These are phyloP conservation scores for Antheraea mylitta DNA, from an alignment of 1,140 invertebrate genomes.

Conservation along the genomic window DNA sequence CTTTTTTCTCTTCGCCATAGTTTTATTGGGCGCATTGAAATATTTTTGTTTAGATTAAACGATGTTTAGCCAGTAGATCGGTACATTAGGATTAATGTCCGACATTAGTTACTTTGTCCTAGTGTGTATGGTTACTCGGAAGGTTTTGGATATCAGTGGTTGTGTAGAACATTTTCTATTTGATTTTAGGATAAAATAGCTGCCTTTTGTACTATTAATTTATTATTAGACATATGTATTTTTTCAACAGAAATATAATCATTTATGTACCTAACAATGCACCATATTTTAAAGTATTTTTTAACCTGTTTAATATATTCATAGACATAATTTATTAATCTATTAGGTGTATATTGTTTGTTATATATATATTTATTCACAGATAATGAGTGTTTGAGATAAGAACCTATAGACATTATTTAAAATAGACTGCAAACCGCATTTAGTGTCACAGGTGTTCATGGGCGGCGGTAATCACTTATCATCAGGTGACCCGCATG, in stretches of 20 bases:
- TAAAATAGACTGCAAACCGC: too few species aligned
- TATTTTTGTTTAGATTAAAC: slow-evolving; percentile 78
- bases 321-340: too few species aligned
- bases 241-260: neutral
- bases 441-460: too few species aligned
- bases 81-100: slow-evolving; percentile 76
- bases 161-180: slow-evolving; percentile 25
- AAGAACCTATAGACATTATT: too few species aligned
- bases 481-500: too few species aligned
- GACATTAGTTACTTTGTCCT: slow-evolving; percentile 65
- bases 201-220: slow-evolving; percentile 27
- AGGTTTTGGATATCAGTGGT: slow-evolving; percentile 33
- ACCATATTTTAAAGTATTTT: too few species aligned
- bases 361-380: too few species aligned
- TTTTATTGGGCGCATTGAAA: slow-evolving; percentile 75
- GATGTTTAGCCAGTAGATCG: slow-evolving; percentile 64
- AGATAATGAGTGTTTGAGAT: too few species aligned
- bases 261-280: too few species aligned
- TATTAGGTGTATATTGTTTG: too few species aligned
- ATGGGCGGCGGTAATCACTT: too few species aligned
- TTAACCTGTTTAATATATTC: too few species aligned
- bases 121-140: slow-evolving; percentile 45
- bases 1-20: slow-evolving; percentile 61
- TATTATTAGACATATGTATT: neutral
- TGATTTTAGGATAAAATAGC: slow-evolving; percentile 29